Conservation (phyloP, 2,797 vertebrate genomes). For the Fistularia tabacaria region DNA sequence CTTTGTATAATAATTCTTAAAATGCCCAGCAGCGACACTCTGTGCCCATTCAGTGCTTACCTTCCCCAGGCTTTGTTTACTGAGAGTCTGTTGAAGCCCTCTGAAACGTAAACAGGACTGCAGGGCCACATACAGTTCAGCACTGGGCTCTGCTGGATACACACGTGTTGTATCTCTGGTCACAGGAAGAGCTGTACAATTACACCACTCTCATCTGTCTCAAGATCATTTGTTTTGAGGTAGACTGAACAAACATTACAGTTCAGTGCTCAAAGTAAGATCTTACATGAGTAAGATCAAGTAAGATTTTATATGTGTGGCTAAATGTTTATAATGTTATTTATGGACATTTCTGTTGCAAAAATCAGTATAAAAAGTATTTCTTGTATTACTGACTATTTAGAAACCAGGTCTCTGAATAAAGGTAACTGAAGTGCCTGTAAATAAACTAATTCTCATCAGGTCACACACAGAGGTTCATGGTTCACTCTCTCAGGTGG, state of each 20-base stretch:
- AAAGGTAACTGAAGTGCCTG: slow-evolving; percentile 18
- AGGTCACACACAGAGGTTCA: slow-evolving; percentile 19
- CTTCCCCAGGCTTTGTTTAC: slow-evolving; percentile 59
- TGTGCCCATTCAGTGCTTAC: slow-evolving; percentile 43
- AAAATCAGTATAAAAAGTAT: too few relatives aligned
- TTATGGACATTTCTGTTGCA: too few relatives aligned
- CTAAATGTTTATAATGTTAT: too few relatives aligned
- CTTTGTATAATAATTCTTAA: slow-evolving; percentile 25
- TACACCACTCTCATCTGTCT: slow-evolving; percentile 36
- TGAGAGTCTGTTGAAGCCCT: slow-evolving; percentile 44
- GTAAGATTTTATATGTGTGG: too few relatives aligned
- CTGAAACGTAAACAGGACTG: slow-evolving; percentile 67
- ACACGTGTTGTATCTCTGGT: slow-evolving; percentile 57
- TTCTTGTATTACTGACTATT: too few relatives aligned
- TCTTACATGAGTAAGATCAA: too few relatives aligned
- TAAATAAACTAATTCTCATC: slow-evolving; percentile 29
- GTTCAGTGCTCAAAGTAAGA: slow-evolving; percentile 43
- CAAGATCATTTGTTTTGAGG: slow-evolving; percentile 35
- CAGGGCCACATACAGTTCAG: slow-evolving; percentile 55
- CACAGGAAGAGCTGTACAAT: slow-evolving; percentile 58
- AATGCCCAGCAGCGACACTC: slow-evolving; percentile 38
- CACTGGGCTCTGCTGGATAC: slow-evolving; percentile 36
- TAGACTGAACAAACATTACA: slow-evolving; percentile 35
- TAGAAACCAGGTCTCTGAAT: too few relatives aligned
- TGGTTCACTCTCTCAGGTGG: slow-evolving; percentile 19